A percentile compares a stretch with the other conserved stretches of the same genome.
These are phyloP conservation scores for Dinothrombium tinctorium DNA, from an alignment of 1,140 invertebrate species.

Conservation along the genomic window DNA sequence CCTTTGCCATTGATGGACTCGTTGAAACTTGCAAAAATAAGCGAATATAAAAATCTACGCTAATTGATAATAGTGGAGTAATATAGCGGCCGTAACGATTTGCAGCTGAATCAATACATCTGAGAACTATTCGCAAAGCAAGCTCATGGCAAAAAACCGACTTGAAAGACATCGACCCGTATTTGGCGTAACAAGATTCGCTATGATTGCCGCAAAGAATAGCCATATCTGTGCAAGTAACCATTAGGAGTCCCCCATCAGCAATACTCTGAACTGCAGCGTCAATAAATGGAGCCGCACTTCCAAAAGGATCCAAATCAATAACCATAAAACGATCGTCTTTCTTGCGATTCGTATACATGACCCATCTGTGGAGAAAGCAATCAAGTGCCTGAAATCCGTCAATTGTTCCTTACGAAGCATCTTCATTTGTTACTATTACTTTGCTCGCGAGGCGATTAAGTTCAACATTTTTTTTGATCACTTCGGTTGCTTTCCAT, in stretches of 20 bases:
- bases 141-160: slow-evolving; percentile 85
- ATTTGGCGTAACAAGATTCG: slow-evolving; percentile 82
- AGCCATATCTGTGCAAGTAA: slow-evolving; percentile 96
- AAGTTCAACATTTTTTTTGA: slow-evolving; percentile 48
- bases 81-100: slow-evolving; percentile 81
- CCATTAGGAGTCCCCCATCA: slow-evolving; percentile 38
- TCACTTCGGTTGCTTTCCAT: slow-evolving; percentile 55
- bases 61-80: slow-evolving; percentile 64
- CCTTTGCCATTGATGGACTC: slow-evolving; percentile 57
- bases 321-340: slow-evolving; percentile 59
- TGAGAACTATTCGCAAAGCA: slow-evolving; percentile 71
- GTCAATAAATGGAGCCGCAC: slow-evolving; percentile 76
- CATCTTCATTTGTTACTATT: slow-evolving; percentile 46
- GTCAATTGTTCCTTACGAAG: slow-evolving; percentile 33
- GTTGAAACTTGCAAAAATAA: slow-evolving; percentile 67
- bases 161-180: slow-evolving; percentile 67
- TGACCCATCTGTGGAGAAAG: slow-evolving; percentile 36
- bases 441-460: slow-evolving; percentile 56
- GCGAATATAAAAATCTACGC: slow-evolving; percentile 89
- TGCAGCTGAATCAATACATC: slow-evolving; percentile 68
- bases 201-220: slow-evolving; percentile 81
- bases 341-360: slow-evolving; percentile 44
- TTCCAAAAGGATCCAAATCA: slow-evolving; percentile 94
- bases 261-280: slow-evolving; percentile 42
- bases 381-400: slow-evolving; percentile 17